Evolutionary conservation across 2,797 vertebrate species (phyloP).

Genomic region (Apogon talboti): DNA sequence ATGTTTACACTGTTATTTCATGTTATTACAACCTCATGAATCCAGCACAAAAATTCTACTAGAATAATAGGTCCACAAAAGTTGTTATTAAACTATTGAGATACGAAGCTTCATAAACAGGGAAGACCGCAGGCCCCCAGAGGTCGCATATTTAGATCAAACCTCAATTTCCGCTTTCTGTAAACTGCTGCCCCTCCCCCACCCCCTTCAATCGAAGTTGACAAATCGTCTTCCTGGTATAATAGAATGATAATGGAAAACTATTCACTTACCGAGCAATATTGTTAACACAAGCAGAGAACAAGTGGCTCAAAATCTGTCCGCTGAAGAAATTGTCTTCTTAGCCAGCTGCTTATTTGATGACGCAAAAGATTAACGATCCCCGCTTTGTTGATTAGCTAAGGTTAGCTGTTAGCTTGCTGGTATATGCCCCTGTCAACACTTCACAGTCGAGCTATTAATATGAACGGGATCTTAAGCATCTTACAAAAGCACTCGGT

Average conservation of each 20-base stretch:
- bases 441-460: constrained; percentile 39
- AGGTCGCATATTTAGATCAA: constrained; percentile 16
- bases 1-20: too few relatives aligned
- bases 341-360: background rate
- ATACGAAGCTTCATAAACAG: too few relatives aligned
- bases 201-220: constrained; percentile 38
- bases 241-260: background rate
- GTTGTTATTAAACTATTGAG: too few relatives aligned
- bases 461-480: constrained; percentile 51
- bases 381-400: constrained; percentile 55
- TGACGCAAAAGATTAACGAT: constrained; percentile 44
- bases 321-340: background rate
- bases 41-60: too few relatives aligned
- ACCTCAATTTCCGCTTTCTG: constrained; percentile 32
- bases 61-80: too few relatives aligned
- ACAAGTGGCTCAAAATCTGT: background rate
- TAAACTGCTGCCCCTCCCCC: constrained; percentile 72
- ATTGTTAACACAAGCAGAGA: constrained; percentile 14
- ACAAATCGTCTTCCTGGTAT: constrained; percentile 70
- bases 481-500: constrained; percentile 75
- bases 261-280: constrained; percentile 59
- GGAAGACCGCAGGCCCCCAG: constrained; percentile 25
- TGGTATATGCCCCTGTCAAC: constrained; percentile 6
- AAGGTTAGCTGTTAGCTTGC: constrained; percentile 52
- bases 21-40: too few relatives aligned